phyloP scores from a whole-genome alignment of 1,140 invertebrate species.

The Batillaria attramentaria region DNA sequence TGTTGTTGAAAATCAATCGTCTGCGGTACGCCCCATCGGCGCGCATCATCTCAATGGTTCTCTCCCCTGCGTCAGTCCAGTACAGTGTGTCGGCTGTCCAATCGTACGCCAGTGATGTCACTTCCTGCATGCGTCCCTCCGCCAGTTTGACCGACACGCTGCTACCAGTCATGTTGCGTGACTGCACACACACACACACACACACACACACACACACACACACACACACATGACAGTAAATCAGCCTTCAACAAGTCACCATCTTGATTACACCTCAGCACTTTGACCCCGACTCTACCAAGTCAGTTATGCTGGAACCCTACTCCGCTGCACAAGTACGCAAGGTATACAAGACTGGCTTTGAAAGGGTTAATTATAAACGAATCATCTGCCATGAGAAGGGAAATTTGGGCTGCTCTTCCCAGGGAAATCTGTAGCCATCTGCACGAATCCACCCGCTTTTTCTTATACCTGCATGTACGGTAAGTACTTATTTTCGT shows the following conservation, averaged over 20 bases:
- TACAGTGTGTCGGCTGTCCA: conserved; percentile 62
- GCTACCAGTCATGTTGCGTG: conserved; percentile 67
- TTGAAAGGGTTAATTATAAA: too few relatives aligned
- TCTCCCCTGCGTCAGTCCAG: conserved; percentile 60
- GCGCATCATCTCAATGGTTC: conserved; percentile 82
- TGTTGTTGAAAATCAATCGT: conserved; percentile 39
- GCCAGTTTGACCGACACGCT: conserved; percentile 79
- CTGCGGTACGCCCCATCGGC: conserved; percentile 77
- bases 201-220: conserved; percentile 27
- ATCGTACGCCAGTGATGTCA: conserved; percentile 56
- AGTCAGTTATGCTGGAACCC: too few relatives aligned
- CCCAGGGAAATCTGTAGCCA: too few relatives aligned
- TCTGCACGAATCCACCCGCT: too few relatives aligned
- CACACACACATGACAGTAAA: not conserved
- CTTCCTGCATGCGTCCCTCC: conserved; percentile 51
- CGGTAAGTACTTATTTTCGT: too few relatives aligned
- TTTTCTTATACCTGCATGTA: too few relatives aligned
- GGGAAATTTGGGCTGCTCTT: too few relatives aligned
- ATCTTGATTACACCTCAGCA: too few relatives aligned
- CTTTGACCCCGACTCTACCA: too few relatives aligned
- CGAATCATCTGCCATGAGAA: too few relatives aligned
- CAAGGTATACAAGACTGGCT: too few relatives aligned
- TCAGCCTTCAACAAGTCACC: not conserved
- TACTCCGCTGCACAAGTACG: too few relatives aligned
- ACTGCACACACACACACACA: conserved; percentile 4